These are phyloP conservation scores for Colius striatus DNA, from an alignment of 2,113 vertebrate genomes.

Conservation along the genomic window DNA sequence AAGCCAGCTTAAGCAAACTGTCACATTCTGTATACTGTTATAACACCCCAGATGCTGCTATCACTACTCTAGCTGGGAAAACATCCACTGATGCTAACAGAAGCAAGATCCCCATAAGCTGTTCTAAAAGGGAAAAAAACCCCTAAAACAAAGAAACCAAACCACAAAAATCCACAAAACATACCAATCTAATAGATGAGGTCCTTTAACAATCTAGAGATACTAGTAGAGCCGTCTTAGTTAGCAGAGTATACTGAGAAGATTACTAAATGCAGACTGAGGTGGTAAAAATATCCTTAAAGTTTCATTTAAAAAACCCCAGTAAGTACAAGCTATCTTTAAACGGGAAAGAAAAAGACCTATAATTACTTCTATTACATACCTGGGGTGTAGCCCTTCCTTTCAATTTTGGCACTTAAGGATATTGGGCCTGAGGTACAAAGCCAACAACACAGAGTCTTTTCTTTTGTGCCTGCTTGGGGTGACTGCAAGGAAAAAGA, in stretches of 20 bases:
- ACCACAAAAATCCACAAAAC: background rate
- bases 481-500: constrained; percentile 84
- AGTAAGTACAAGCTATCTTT: background rate
- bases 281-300: background rate
- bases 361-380: background rate
- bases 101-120: background rate
- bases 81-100: background rate
- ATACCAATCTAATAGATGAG: background rate
- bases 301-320: background rate
- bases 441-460: constrained; percentile 98
- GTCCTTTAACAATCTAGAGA: background rate
- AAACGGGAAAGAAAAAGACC: background rate
- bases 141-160: too few relatives aligned
- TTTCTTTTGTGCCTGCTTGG: constrained; percentile 98
- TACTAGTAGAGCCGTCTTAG: background rate
- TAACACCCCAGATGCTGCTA: background rate
- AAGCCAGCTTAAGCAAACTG: background rate
- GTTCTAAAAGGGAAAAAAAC: background rate
- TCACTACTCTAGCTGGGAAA: background rate
- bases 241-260: background rate
- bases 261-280: background rate
- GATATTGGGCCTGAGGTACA: constrained; percentile 99
- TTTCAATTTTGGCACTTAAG: constrained; percentile 99
- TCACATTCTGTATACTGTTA: background rate
- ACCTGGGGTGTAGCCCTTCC: constrained; percentile 98